Evolutionary conservation across 2,113 vertebrate genomes (phyloP), one percentile per base, ranked within the genome.

Genomic region (Hypocryptadius cinnamomeus): DNA sequence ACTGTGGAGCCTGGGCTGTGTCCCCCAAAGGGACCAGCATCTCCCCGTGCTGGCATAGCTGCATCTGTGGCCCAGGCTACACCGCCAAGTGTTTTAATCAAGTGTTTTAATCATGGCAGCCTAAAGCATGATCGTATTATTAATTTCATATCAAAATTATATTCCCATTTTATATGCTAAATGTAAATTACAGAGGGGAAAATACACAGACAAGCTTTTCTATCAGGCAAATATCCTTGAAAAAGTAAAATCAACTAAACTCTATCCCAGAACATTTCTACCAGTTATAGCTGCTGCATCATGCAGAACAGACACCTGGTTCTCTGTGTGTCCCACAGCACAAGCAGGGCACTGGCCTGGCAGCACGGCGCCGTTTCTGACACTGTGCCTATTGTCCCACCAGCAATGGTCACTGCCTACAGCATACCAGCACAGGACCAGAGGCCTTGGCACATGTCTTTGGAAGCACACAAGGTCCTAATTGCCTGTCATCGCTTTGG

Each of bases 311-410:
- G 53, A 31, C 21, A 6, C 18, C 15, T 15, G 4, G 8, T 19
- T 20, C 40, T 14, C 51, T 23, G 25, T 7, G 3, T 17, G 54
- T 5, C 11, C 9, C 33, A 5, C 7, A 13, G 54, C 78, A 35
- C 6, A 5, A 11, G 23, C 30, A 31, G 64, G 45, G 40, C 40
- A 2, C n/a, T 21, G 35, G 42, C 50, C 59, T 11, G 48, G 47
- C 15, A 57, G 48, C 20, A 8, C 21, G 11, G 39, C 0, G 0
- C 27, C 0, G 0, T 8, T 40, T 6, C 30, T 40, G 51, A 24
- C 0, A 0, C 13, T 13, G 45, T 30, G 50, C 56, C 66, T 3
- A 4, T 21, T 35, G 33, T 33, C 5, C 53, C 56, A 13, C 22
- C 2, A 0, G 25, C 63, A 19, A 2, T 5, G 30, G 42, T 13